Evolutionary conservation across 2,888 invertebrate genomes (phyloP).

Genomic region (Rambutsinella grinnellia): DNA sequence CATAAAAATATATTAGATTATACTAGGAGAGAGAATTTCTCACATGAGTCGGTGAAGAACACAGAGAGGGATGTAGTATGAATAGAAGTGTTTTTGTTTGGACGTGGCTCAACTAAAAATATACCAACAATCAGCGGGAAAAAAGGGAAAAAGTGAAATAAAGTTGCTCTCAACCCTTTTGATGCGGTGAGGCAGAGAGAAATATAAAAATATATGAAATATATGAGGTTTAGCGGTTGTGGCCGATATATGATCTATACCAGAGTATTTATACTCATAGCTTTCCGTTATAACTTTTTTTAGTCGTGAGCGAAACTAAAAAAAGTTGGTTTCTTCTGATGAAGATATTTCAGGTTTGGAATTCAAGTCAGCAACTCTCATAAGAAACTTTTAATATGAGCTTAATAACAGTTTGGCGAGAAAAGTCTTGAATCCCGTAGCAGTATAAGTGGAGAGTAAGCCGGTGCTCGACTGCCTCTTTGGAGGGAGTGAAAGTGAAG

Average conservation of each 20-base stretch:
- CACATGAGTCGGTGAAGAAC: background rate
- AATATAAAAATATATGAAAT: too few relatives aligned
- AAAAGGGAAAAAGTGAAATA: slow-evolving; percentile 13
- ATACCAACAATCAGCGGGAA: background rate
- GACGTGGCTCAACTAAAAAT: background rate
- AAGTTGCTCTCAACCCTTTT: slow-evolving; percentile 43
- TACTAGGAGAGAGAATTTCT: background rate
- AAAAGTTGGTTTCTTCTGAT: slow-evolving; percentile 32
- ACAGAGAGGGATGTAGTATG: background rate
- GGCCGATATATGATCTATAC: too few relatives aligned
- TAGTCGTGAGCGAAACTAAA: too few relatives aligned
- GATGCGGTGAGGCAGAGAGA: slow-evolving; percentile 38
- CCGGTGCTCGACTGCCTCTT: background rate
- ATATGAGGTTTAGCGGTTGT: too few relatives aligned
- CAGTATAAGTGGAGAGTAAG: background rate
- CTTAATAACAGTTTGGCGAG: slow-evolving; percentile 46
- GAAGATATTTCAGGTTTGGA: slow-evolving; percentile 39
- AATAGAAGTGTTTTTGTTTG: background rate
- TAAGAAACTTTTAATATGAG: slow-evolving; percentile 56
- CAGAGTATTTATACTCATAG: too few relatives aligned
- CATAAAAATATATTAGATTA: background rate
- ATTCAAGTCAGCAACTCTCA: slow-evolving; percentile 53
- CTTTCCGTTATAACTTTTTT: background rate
- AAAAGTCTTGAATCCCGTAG: background rate
- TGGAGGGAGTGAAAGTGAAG: background rate